Conservation (phyloP, 2,888 invertebrate species). For the Tenthredo livida region DNA sequence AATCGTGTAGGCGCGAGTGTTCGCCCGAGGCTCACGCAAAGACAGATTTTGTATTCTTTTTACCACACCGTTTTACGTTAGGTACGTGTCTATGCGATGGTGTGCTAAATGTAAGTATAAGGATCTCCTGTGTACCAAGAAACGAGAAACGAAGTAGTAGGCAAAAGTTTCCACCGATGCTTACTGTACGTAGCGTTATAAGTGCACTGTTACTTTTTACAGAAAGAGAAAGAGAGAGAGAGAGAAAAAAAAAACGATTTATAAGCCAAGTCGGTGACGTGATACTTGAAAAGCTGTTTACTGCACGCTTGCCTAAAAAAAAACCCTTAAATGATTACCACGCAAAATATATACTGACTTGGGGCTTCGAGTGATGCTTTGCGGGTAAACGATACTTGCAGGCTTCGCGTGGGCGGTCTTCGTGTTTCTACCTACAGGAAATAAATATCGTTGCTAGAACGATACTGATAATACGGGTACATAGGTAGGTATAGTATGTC, state of each 20-base stretch:
- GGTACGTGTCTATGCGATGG: neutral
- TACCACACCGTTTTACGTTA: neutral
- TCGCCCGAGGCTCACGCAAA: slow-evolving; percentile 39
- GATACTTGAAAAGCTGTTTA: slow-evolving; percentile 42
- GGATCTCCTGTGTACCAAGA: slow-evolving; percentile 11
- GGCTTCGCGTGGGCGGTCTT: slow-evolving; percentile 31
- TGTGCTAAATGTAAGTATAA: neutral
- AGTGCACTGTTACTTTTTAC: slow-evolving; percentile 2
- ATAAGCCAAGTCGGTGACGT: slow-evolving; percentile 8
- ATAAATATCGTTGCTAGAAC: slow-evolving; percentile 41
- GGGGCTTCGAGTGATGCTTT: slow-evolving; percentile 2
- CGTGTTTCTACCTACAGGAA: slow-evolving; percentile 35
- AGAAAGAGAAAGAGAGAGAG: neutral
- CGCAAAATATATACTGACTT: neutral
- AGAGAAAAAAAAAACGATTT: slow-evolving; percentile 26
- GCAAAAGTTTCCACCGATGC: neutral
- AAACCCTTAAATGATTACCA: slow-evolving; percentile 26
- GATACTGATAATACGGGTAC: slow-evolving; percentile 32
- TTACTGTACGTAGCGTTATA: neutral
- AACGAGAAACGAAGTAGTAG: slow-evolving; percentile 24
- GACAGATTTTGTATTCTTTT: slow-evolving; percentile 5
- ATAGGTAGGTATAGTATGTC: neutral
- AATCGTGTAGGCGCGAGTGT: slow-evolving; percentile 43
- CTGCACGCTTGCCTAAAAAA: neutral
- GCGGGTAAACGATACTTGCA: slow-evolving; percentile 38